These are phyloP conservation scores for Cylloceria caligata DNA, from an alignment of 2,888 invertebrate genomes.

Conservation along the genomic window DNA sequence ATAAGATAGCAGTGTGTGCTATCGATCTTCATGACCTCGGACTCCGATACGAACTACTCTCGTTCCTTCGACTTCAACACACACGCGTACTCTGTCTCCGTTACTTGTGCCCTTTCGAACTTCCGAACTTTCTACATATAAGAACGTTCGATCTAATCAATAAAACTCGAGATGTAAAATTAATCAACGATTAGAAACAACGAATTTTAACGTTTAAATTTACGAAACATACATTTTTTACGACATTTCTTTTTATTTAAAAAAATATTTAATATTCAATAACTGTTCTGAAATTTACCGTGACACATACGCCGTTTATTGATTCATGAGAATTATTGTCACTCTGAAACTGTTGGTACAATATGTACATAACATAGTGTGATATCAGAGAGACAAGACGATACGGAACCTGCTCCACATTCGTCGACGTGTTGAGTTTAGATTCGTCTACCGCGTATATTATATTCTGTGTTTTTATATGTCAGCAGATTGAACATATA, in stretches of 20 bases:
- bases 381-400: constrained; percentile 6
- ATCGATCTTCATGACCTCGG: constrained; percentile 61
- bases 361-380: neutral
- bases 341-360: constrained; percentile 8
- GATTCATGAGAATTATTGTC: constrained; percentile 27
- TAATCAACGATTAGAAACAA: neutral
- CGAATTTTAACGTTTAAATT: neutral
- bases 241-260: too few species aligned
- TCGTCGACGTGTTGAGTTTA: neutral
- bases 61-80: neutral
- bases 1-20: constrained; percentile 39
- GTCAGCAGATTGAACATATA: neutral
- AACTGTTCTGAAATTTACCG: neutral
- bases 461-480: neutral
- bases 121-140: constrained; percentile 1
- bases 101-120: constrained; percentile 40
- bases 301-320: neutral
- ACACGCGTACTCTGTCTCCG: neutral
- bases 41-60: constrained; percentile 2
- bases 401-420: neutral
- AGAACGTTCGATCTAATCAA: neutral
- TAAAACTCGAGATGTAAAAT: neutral
- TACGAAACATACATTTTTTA: neutral
- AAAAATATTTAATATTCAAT: neutral
- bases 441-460: neutral